These are phyloP conservation scores for Neosilurus mollespiculum DNA, from an alignment of 2,797 vertebrate genomes.

Conservation along the genomic window DNA sequence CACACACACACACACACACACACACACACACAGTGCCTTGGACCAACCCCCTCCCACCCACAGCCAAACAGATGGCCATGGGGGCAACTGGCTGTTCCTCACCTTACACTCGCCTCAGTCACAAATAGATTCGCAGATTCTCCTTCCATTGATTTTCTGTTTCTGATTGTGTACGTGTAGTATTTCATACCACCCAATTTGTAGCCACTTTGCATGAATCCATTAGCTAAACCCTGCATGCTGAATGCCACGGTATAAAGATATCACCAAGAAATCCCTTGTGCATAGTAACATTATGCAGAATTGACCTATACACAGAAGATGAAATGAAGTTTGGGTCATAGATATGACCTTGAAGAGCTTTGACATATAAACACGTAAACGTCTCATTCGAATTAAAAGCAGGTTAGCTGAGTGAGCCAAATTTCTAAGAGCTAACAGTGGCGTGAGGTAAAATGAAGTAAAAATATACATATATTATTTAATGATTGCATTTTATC, in stretches of 20 bases:
- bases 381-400: conserved; percentile 18
- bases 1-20: conserved; percentile 37
- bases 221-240: conserved; percentile 19
- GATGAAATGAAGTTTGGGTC: conserved; percentile 6
- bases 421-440: neutral
- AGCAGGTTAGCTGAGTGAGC: neutral
- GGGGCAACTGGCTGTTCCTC: conserved; percentile 68
- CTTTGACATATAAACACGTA: conserved; percentile 27
- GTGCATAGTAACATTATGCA: conserved; percentile 28
- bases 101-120: conserved; percentile 59
- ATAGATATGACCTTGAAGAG: conserved; percentile 9
- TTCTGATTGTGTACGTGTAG: conserved; percentile 36
- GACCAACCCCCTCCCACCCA: conserved; percentile 31
- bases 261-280: conserved; percentile 21
- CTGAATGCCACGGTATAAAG: conserved; percentile 5
- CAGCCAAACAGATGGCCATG: conserved; percentile 73
- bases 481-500: neutral
- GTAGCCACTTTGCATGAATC: conserved; percentile 39
- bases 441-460: neutral
- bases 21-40: conserved; percentile 11
- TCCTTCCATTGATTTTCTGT: conserved; percentile 49
- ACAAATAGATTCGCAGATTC: conserved; percentile 35
- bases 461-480: neutral
- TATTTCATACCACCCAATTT: conserved; percentile 36
- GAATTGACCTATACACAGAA: conserved; percentile 15